Evolutionary conservation across 2,888 invertebrate species (phyloP).

Genomic region (Maniola hyperantus): DNA sequence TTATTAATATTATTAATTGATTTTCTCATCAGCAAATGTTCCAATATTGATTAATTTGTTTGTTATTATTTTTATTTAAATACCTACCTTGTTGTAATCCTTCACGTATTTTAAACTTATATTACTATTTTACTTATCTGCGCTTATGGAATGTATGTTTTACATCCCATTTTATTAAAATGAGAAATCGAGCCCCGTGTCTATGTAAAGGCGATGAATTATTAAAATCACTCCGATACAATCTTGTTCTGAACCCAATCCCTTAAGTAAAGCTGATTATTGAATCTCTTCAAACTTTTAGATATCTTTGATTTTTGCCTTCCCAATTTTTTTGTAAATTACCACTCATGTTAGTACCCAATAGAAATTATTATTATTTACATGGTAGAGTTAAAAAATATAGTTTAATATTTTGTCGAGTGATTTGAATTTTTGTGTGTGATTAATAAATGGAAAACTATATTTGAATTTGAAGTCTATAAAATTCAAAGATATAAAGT

Average conservation of each 20-base stretch:
- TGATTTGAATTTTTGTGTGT: not conserved
- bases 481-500: no score
- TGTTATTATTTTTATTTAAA: not conserved
- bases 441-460: no score
- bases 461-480: no score
- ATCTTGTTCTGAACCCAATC: constrained; percentile 78
- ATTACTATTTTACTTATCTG: not conserved
- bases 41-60: not conserved
- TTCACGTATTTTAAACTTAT: not conserved
- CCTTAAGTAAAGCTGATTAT: constrained; percentile 81
- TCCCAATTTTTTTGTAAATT: no score
- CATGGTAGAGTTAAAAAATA: no score
- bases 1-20: not conserved
- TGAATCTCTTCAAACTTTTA: constrained; percentile 66
- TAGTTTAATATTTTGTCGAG: no score
- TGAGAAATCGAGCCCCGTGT: constrained; percentile 28
- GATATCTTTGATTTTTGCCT: constrained; percentile 16
- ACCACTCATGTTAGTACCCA: no score
- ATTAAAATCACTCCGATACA: constrained; percentile 79
- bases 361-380: no score
- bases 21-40: not conserved
- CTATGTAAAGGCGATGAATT: constrained; percentile 61
- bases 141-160: constrained; percentile 1
- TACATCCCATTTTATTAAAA: constrained; percentile 20
- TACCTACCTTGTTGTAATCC: not conserved